Base-by-base conservation (phyloP, 2,888 invertebrate genomes). In the Yponomeuta evonymella region DNA sequence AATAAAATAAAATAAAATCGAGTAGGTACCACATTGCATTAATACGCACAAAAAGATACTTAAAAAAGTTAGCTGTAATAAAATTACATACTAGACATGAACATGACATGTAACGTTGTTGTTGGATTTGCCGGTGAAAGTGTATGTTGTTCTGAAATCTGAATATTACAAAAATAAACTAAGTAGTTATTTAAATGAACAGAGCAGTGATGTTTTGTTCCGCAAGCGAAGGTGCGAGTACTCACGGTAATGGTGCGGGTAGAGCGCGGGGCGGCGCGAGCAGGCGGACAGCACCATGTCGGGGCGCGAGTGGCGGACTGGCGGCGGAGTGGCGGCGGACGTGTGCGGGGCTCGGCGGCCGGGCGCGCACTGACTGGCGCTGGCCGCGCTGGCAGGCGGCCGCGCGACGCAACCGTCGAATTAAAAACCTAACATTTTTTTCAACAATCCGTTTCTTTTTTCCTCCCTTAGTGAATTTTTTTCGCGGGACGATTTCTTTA, bases 391-490 rank as follows among this genome's bases (percentile, higher is more conserved):
- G 72, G 36, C 15, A 11, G 70, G 23, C 51, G 51, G 36, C 51
- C 23, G 70, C 73, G 69, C 73, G 74, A 80, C 79, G 78, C 83
- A 79, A 82, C 83, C 82, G 81, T 79, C 83, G 88, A 89, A 90
- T 91, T 89, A 85, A 86, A 80, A 83, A 85, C 86, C 81, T 79
- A 82, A 87, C 86, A 90, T 91, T 43, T 90, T 91, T 91, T 90
- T 79, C 87, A 75, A 78, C 82, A 92, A 90, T 91, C 90, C 89
- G 89, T 90, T 90, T 87, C 90, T 92, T 91, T 77, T 88, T 92
- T 90, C 89, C 89, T 86, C 90, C 90, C 90, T 88, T 90, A 86
- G 90, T 89, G 89, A 87, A 84, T 91, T 92, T 93, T 92, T 93
- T 92, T 88, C 85, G 87, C 83, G 83, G 81, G 77, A 5, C 43